Evolutionary conservation across 2,888 invertebrate genomes (phyloP).

Genomic region (Sceliomorpha sp.): DNA sequence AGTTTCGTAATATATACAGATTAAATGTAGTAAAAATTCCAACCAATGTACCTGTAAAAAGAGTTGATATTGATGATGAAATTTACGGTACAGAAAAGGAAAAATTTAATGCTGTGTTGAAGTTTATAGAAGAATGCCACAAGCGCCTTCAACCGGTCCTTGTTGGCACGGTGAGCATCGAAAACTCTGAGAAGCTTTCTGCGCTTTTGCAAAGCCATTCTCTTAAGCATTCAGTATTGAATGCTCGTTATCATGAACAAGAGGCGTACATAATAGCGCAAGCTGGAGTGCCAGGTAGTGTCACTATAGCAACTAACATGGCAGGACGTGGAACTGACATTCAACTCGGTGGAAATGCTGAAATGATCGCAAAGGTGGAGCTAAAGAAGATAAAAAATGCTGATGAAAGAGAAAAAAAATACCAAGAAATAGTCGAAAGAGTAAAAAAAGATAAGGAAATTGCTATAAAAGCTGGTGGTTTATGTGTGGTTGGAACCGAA

Average conservation of each 20-base stretch:
- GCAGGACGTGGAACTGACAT: slow-evolving; percentile 36
- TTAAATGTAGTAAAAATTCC: slow-evolving; percentile 39
- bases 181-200: slow-evolving; percentile 33
- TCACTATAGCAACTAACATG: slow-evolving; percentile 37
- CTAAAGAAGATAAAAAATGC: slow-evolving; percentile 17
- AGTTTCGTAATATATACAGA: slow-evolving; percentile 34
- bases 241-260: slow-evolving; percentile 30
- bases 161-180: slow-evolving; percentile 36
- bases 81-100: slow-evolving; percentile 28
- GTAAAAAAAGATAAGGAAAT: slow-evolving; percentile 25
- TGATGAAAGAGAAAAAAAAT: slow-evolving; percentile 24
- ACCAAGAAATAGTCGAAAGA: slow-evolving; percentile 22
- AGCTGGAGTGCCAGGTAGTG: slow-evolving; percentile 18
- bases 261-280: slow-evolving; percentile 34
- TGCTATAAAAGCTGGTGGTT: slow-evolving; percentile 29
- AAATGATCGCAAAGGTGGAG: slow-evolving; percentile 24
- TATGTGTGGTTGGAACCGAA: slow-evolving; percentile 30
- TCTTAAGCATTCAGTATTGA: slow-evolving; percentile 27
- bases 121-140: slow-evolving; percentile 21
- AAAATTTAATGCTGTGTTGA: slow-evolving; percentile 33
- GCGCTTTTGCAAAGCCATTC: slow-evolving; percentile 21
- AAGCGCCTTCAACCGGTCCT: slow-evolving; percentile 26
- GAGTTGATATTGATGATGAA: slow-evolving; percentile 32
- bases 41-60: slow-evolving; percentile 24
- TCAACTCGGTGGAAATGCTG: slow-evolving; percentile 31